Base-by-base conservation (phyloP, 2,797 vertebrate species). In the Ataeniobius toweri region DNA sequence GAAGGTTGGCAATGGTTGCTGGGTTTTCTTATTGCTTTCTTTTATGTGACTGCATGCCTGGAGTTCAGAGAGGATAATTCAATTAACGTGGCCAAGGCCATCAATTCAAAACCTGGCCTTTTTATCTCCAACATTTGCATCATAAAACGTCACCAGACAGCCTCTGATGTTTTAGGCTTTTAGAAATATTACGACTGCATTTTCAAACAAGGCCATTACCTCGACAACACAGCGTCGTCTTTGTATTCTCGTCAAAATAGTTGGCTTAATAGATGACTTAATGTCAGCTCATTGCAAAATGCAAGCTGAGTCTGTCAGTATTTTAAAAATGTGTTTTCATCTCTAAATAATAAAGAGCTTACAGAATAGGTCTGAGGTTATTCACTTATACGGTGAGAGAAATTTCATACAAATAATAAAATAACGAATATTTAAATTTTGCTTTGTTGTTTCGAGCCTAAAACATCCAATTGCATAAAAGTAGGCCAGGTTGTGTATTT, bases 61-160 rank as follows among this genome's bases (percentile, higher is more conserved):
- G 77, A 83, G 75, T 82, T 84, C 63, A 89, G 74, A 84, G 70
- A 70, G 76, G 80, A 89, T 92, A 80, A 93, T 94, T 93, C 85
- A 90, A 93, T 94, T 92, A 93, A 93, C 81, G 82, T 58, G 12
- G 77, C 88, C 91, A 90, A 91, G 92, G 89, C 84, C 91, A 90
- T 87, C 85, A 85, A 90, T 89, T 93, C 20, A 89, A 92, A 90
- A 76, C 14, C 67, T 6, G 59, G 41, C 48, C 81, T 92, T 90
- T 91, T 93, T 90, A 85, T 92, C 71, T 56, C n/a, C 75, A 48
- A 78, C 70, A 94, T 95, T 95, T 94, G 91, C 93, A 94, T 95
- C 75, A 94, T 91, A 94, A 95, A 94, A 94, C 90, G 84, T 74
- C 70, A 68, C 65, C 67, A 70, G 28, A 76, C 79, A 89, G 85